Conservation (phyloP, 2,113 vertebrate species). For the Aptenodytes forsteri region DNA sequence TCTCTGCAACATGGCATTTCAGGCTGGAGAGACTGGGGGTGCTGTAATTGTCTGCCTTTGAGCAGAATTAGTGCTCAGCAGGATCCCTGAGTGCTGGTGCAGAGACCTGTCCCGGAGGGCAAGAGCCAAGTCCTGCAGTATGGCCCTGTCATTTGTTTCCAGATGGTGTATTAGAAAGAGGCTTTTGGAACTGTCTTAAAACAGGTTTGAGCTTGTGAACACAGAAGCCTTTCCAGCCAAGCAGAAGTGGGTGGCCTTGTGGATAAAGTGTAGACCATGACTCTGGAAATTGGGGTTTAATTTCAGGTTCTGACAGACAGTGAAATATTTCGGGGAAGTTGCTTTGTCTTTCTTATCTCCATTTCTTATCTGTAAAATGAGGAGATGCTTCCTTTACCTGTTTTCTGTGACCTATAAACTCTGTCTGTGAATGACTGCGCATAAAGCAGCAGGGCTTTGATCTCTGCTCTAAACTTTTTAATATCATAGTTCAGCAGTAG, state of each 20-base stretch:
- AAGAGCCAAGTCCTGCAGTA: not conserved
- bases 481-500: not conserved
- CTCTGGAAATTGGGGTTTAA: not conserved
- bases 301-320: not conserved
- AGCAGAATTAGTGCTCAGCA: not conserved
- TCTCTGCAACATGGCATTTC: not conserved
- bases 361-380: not conserved
- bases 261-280: not conserved
- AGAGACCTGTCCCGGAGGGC: not conserved
- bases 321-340: not conserved
- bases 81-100: not conserved
- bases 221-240: not conserved
- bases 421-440: not conserved
- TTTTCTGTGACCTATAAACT: not conserved
- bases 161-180: not conserved
- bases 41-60: not conserved
- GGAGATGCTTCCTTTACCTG: not conserved
- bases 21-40: not conserved
- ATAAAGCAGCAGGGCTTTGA: not conserved
- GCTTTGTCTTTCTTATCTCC: not conserved
- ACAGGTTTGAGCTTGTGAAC: not conserved
- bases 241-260: not conserved
- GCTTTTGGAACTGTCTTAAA: not conserved
- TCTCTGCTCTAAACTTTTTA: not conserved
- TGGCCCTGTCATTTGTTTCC: not conserved